A percentile compares a stretch with the other conserved stretches of the same genome.
Conservation (phyloP, 92 coral and sea anemone species). For the Montipora capitata region DNA sequence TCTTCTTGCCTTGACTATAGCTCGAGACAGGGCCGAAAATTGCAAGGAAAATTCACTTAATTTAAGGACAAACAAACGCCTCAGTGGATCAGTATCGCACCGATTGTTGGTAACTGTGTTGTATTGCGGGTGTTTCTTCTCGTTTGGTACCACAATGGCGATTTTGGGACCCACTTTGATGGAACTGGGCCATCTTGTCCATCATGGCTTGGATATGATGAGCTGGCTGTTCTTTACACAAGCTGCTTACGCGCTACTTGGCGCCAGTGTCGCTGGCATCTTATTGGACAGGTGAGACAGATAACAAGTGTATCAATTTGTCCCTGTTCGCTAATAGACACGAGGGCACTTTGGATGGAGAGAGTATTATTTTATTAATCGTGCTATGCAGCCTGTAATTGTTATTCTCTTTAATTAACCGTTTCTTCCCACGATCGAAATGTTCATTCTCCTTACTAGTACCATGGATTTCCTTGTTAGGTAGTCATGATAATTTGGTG, state of each 20-base stretch:
- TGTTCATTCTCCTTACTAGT: too few species aligned
- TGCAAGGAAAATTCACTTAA: neutral
- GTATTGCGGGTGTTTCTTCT: slow-evolving; percentile 93
- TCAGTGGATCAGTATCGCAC: slow-evolving; percentile 37
- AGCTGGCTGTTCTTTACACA: slow-evolving; percentile 96
- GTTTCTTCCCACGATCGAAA: too few species aligned
- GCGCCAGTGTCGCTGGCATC: slow-evolving; percentile 94
- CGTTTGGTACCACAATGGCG: slow-evolving; percentile 96
- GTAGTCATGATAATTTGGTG: too few species aligned
- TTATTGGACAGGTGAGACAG: slow-evolving; percentile 86
- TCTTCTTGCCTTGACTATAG: slow-evolving; percentile 84
- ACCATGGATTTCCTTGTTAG: too few species aligned
- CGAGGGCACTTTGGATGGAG: neutral
- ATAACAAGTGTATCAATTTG: neutral
- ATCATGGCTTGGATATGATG: slow-evolving; percentile 89
- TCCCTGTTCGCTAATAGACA: neutral
- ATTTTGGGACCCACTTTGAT: slow-evolving; percentile 94
- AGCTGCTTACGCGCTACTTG: slow-evolving; percentile 88
- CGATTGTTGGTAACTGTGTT: slow-evolving; percentile 74
- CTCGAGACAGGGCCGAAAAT: slow-evolving; percentile 65
- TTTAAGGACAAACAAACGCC: slow-evolving; percentile 35
- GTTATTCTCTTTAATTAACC: too few species aligned
- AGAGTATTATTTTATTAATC: too few species aligned
- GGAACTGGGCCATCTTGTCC: slow-evolving; percentile 82
- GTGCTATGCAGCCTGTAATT: neutral